These are phyloP conservation scores for Garra rufa DNA, from an alignment of 2,113 vertebrate genomes.

Conservation along the genomic window DNA sequence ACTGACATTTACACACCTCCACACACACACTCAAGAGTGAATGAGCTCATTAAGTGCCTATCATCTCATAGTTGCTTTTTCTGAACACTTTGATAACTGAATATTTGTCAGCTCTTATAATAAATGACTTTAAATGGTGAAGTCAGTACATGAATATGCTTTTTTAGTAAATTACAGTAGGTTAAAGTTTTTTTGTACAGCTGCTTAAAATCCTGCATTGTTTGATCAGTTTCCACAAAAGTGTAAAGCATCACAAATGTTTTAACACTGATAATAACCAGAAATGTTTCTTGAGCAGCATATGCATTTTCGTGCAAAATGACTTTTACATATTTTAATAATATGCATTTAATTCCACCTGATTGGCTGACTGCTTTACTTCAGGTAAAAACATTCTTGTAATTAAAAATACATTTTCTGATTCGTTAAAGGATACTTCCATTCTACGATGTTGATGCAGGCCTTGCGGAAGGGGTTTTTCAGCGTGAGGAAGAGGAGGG, in stretches of 20 bases:
- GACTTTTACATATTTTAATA: background rate
- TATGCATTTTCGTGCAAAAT: background rate
- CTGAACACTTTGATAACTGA: background rate
- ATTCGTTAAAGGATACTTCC: slow-evolving; percentile 84
- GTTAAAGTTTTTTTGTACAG: background rate
- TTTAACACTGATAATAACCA: too few relatives aligned
- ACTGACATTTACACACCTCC: slow-evolving; percentile 34
- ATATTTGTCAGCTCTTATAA: background rate
- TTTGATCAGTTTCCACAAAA: too few relatives aligned
- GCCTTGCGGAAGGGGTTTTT: slow-evolving; percentile 83
- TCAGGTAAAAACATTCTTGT: background rate
- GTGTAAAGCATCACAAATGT: too few relatives aligned
- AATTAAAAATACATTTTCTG: background rate
- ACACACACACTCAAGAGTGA: background rate
- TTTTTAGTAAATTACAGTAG: background rate
- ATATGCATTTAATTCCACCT: background rate
- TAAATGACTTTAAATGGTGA: background rate
- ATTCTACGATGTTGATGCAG: slow-evolving; percentile 87
- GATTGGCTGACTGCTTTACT: too few relatives aligned
- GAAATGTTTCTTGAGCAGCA: too few relatives aligned
- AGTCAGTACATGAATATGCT: background rate
- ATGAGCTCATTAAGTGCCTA: slow-evolving; percentile 6
- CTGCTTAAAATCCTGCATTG: too few relatives aligned
- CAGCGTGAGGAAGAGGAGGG: slow-evolving; percentile 84
- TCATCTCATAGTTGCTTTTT: background rate